A percentile compares a stretch with the other conserved stretches of the same genome.
Evolutionary conservation across 2,888 invertebrate genomes (phyloP).

Genomic region (Mamestra brassicae): DNA sequence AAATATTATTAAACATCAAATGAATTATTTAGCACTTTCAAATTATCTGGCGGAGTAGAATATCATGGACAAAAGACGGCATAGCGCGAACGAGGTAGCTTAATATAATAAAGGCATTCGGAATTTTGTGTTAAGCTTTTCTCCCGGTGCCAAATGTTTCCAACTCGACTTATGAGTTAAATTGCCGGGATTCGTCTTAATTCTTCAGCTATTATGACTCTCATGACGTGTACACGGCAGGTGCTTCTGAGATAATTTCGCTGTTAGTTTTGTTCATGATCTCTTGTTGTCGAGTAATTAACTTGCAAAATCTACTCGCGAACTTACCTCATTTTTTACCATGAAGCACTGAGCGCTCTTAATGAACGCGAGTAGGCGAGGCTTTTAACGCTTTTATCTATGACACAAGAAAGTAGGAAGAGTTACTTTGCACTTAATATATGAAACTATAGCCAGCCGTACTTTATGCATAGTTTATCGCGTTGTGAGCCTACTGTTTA

Average conservation of each 20-base stretch:
- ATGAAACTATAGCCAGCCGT: constrained; percentile 35
- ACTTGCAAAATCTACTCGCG: constrained; percentile 61
- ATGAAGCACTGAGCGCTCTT: constrained; percentile 36
- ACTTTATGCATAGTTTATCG: constrained; percentile 51
- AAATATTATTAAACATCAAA: constrained; percentile 70
- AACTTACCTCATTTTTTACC: constrained; percentile 63
- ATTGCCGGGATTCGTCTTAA: constrained; percentile 78
- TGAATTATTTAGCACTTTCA: constrained; percentile 68
- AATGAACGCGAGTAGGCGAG: constrained; percentile 47
- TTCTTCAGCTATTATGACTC: constrained; percentile 75
- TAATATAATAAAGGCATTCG: constrained; percentile 75
- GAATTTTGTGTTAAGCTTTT: constrained; percentile 74
- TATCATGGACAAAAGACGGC: constrained; percentile 72
- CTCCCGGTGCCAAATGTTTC: constrained; percentile 74
- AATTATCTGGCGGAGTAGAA: constrained; percentile 69
- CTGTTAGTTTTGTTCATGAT: constrained; percentile 66
- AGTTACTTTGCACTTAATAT: constrained; percentile 46
- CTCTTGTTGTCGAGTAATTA: constrained; percentile 66
- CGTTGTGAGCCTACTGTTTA: constrained; percentile 44
- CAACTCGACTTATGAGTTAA: constrained; percentile 76
- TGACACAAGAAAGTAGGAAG: constrained; percentile 31
- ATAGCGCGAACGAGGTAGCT: constrained; percentile 70
- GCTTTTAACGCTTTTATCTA: constrained; percentile 57
- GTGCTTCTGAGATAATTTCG: constrained; percentile 72
- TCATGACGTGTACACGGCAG: constrained; percentile 71